Conservation (phyloP, 1,140 invertebrate genomes). For the Palaemon carinicauda region DNA sequence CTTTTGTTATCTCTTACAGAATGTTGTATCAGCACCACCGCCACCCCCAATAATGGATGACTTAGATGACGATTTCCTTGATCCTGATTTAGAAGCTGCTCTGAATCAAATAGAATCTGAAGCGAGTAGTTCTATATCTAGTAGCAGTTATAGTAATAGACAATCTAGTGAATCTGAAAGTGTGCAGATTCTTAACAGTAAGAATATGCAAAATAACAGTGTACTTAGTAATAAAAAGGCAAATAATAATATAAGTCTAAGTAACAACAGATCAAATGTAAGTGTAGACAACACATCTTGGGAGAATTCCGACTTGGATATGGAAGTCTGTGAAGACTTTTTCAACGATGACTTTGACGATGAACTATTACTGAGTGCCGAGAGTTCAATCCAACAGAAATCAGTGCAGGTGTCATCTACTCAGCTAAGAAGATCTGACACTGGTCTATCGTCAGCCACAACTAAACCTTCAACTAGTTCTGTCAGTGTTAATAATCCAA, state of each 20-base stretch:
- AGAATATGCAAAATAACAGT: neutral
- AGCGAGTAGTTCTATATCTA: neutral
- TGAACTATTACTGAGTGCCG: neutral
- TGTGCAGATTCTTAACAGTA: too few species aligned
- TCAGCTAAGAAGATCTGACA: neutral
- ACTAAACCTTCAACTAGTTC: too few species aligned
- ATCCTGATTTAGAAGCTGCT: neutral
- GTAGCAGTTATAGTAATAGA: neutral
- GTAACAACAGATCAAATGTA: neutral
- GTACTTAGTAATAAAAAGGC: neutral
- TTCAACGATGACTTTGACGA: neutral
- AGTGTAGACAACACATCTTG: neutral
- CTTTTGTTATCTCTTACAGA: neutral
- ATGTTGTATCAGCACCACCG: neutral
- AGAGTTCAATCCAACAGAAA: neutral
- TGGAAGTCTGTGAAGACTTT: neutral
- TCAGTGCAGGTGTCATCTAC: neutral
- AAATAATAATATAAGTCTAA: neutral
- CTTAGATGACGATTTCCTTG: constrained; percentile 15
- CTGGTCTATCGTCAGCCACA: too few species aligned
- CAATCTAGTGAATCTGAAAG: too few species aligned
- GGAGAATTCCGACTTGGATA: neutral
- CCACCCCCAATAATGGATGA: neutral
- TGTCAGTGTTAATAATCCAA: too few species aligned
- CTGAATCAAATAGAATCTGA: neutral